A percentile compares a stretch with the other conserved stretches of the same genome.
Conservation (phyloP, 2,888 invertebrate species). For the Rotaria magnacalcarata region DNA sequence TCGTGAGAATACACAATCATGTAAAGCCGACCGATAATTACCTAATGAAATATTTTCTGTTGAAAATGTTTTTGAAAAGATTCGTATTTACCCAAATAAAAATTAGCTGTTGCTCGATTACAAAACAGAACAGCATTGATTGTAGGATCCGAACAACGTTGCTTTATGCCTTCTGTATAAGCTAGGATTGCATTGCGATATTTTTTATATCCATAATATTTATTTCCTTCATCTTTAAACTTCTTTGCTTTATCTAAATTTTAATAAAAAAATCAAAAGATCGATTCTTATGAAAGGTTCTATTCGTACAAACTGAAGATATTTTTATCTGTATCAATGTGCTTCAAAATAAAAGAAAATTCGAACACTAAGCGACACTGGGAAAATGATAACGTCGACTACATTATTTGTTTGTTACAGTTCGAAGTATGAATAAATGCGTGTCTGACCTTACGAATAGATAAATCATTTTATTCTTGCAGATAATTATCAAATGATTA, state of each 20-base stretch:
- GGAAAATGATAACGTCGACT: too few relatives aligned
- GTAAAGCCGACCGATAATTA: conserved; percentile 67
- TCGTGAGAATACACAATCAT: conserved; percentile 75
- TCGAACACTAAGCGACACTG: too few relatives aligned
- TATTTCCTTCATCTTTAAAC: conserved; percentile 92
- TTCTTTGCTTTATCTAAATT: conserved; percentile 72
- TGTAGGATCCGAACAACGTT: conserved; percentile 67
- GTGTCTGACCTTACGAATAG: too few relatives aligned
- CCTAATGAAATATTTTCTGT: conserved; percentile 49
- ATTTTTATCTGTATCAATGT: too few relatives aligned
- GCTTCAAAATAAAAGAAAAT: too few relatives aligned
- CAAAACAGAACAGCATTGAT: conserved; percentile 78
- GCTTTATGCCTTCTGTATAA: conserved; percentile 82
- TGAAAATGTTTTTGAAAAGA: background rate
- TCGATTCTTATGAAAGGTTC: too few relatives aligned
- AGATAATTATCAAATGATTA: too few relatives aligned
- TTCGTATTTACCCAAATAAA: conserved; percentile 69
- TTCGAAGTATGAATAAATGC: too few relatives aligned
- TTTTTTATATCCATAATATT: conserved; percentile 86
- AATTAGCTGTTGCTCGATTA: conserved; percentile 85
- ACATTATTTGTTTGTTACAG: too few relatives aligned
- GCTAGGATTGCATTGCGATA: conserved; percentile 75
- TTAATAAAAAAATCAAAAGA: background rate
- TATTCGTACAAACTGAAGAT: too few relatives aligned
- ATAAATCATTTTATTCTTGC: too few relatives aligned